Percentiles rank a stretch among this genome's conserved stretches.
These are phyloP conservation scores for Corythoichthys intestinalis DNA, from an alignment of 2,113 vertebrate genomes.

Conservation along the genomic window DNA sequence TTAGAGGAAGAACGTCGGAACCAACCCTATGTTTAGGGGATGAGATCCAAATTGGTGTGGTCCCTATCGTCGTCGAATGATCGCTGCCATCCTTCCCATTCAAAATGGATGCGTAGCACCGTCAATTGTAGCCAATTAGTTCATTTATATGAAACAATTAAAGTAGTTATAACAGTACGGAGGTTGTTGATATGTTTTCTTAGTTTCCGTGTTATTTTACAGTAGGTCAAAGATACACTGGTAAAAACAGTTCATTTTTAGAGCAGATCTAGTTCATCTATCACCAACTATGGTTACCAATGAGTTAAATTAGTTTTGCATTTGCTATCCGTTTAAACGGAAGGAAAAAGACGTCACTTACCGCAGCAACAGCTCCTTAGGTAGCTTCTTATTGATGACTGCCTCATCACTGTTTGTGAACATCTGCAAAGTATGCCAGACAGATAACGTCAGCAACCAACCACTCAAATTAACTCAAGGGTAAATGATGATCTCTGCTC, in stretches of 20 bases:
- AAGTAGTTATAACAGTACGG: too few relatives aligned
- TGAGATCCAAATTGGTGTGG: neutral
- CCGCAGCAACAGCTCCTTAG: conserved; percentile 94
- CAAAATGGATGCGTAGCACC: too few relatives aligned
- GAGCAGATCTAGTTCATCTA: too few relatives aligned
- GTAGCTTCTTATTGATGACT: conserved; percentile 96
- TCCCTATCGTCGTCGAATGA: neutral
- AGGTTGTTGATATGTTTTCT: too few relatives aligned
- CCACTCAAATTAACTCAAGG: conserved; percentile 29
- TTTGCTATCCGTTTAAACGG: neutral
- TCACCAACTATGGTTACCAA: too few relatives aligned
- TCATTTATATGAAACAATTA: too few relatives aligned
- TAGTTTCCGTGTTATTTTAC: too few relatives aligned
- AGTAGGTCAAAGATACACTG: too few relatives aligned
- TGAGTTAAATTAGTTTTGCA: neutral
- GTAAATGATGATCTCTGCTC: conserved; percentile 13
- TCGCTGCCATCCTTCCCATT: too few relatives aligned
- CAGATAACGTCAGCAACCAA: conserved; percentile 20
- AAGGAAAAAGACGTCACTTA: conserved; percentile 54
- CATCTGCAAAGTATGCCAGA: conserved; percentile 77
- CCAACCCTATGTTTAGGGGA: neutral
- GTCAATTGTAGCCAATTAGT: too few relatives aligned
- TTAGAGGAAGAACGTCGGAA: neutral
- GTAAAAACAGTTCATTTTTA: too few relatives aligned
- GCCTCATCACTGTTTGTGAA: conserved; percentile 98